Evolutionary conservation across 2,113 vertebrate genomes (phyloP).

Genomic region (Melanerpes aurifrons): DNA sequence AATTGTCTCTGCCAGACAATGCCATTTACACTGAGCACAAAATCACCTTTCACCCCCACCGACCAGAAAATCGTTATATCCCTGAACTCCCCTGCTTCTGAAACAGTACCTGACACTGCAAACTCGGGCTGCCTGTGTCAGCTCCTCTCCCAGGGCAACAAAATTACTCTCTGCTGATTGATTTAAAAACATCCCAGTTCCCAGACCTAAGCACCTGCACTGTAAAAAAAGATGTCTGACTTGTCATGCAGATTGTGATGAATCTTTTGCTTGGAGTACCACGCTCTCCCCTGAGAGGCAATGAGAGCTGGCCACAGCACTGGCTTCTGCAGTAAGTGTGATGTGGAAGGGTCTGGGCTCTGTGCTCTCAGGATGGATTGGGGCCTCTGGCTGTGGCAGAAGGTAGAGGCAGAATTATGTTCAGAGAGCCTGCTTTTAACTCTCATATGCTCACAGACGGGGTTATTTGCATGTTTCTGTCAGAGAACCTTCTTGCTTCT

Average conservation of each 20-base stretch:
- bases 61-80: slow-evolving; percentile 11
- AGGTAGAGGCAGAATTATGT: background rate
- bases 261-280: background rate
- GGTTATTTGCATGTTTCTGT: background rate
- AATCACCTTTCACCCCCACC: slow-evolving; percentile 35
- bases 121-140: accelerated
- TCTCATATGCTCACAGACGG: background rate
- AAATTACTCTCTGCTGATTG: background rate
- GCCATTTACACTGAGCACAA: slow-evolving; percentile 31
- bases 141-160: background rate
- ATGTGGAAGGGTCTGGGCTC: background rate
- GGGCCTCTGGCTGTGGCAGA: no score
- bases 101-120: background rate
- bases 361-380: background rate
- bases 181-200: background rate
- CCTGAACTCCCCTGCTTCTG: slow-evolving; percentile 5
- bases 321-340: accelerated
- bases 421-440: background rate
- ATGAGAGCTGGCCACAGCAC: background rate
- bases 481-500: background rate
- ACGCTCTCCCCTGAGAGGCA: background rate
- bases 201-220: background rate
- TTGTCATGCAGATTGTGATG: background rate
- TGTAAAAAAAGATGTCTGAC: background rate
- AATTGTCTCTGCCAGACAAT: slow-evolving; percentile 59